phyloP scores from a whole-genome alignment of 1,140 invertebrate species.

The Hyles euphorbiae region DNA sequence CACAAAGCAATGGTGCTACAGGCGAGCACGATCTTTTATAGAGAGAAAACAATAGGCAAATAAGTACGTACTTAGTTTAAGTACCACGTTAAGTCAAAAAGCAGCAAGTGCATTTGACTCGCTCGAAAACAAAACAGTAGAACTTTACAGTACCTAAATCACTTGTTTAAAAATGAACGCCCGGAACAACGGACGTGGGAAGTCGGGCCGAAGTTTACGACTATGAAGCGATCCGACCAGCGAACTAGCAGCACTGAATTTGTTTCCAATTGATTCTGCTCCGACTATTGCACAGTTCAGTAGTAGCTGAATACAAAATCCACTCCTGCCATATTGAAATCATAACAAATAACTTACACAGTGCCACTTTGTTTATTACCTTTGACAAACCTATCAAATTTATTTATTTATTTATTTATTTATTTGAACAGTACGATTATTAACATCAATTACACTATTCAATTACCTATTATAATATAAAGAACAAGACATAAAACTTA shows the following conservation, averaged over 20 bases:
- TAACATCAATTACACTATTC: no score
- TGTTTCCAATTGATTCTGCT: slow-evolving; percentile 43
- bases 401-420: no score
- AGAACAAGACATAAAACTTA: no score
- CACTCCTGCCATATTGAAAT: slow-evolving; percentile 31
- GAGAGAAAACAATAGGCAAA: background rate
- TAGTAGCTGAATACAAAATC: slow-evolving; percentile 42
- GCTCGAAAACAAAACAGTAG: slow-evolving; percentile 36
- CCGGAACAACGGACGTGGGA: slow-evolving; percentile 37
- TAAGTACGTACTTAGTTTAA: slow-evolving; percentile 11
- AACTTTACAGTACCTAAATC: slow-evolving; percentile 49
- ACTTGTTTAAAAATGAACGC: slow-evolving; percentile 56
- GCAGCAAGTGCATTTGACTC: slow-evolving; percentile 25
- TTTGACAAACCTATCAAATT: no score
- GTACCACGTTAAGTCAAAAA: slow-evolving; percentile 24
- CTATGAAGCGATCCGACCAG: slow-evolving; percentile 37
- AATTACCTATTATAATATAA: no score
- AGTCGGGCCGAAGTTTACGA: slow-evolving; percentile 46
- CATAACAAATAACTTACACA: slow-evolving; percentile 26
- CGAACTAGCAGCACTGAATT: slow-evolving; percentile 41
- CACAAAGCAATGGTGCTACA: no score
- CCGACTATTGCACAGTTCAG: slow-evolving; percentile 43
- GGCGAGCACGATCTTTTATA: no score
- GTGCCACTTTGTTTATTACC: background rate
- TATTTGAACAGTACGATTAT: no score